Conservation (phyloP, 2,888 invertebrate species). For the Amitus sp. region DNA sequence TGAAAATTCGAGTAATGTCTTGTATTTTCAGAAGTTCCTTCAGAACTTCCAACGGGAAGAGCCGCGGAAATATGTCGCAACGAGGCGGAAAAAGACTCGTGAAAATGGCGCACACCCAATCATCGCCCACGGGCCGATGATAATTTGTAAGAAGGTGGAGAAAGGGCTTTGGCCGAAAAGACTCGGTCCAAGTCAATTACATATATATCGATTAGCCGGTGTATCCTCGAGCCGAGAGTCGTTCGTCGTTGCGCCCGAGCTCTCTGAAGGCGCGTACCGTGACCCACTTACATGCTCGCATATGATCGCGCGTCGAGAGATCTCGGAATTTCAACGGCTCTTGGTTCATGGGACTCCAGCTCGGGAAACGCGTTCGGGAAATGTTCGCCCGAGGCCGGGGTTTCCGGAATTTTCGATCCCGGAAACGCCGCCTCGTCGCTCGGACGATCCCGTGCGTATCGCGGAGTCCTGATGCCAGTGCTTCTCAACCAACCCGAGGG, state of each 20-base stretch:
- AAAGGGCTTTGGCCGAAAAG: conserved; percentile 18
- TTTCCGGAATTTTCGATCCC: too few relatives aligned
- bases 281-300: conserved; percentile 35
- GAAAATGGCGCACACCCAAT: neutral
- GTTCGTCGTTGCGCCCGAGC: conserved; percentile 28
- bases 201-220: conserved; percentile 38
- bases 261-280: conserved; percentile 35
- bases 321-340: conserved; percentile 1
- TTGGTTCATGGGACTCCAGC: too few relatives aligned
- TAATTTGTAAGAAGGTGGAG: conserved; percentile 1
- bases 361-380: too few relatives aligned
- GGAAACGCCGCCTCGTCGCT: too few relatives aligned
- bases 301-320: conserved; percentile 29
- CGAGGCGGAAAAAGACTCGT: neutral
- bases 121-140: neutral
- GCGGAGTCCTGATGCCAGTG: conserved; percentile 17
- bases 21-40: too few relatives aligned
- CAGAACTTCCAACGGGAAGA: too few relatives aligned
- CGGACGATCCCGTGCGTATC: too few relatives aligned
- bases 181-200: conserved; percentile 37
- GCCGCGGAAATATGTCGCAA: neutral
- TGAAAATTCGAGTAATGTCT: too few relatives aligned
- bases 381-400: too few relatives aligned
- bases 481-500: conserved; percentile 16
- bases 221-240: conserved; percentile 31